phyloP scores from a whole-genome alignment of 2,888 invertebrate genomes.

The Cetonia aurata region DNA sequence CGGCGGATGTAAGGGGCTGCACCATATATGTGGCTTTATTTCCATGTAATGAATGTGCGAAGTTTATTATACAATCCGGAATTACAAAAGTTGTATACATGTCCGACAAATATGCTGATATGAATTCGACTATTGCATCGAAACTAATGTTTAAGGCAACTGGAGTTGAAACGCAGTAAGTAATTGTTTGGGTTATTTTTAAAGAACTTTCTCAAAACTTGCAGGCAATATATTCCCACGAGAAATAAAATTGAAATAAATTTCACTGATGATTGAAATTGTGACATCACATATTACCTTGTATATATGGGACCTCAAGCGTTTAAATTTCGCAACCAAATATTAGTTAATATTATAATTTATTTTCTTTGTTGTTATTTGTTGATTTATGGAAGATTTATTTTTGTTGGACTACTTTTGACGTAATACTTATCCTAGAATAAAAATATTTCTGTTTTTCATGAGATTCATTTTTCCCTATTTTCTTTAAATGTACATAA shows the following conservation, averaged over 20 bases:
- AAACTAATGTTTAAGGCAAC: constrained; percentile 86
- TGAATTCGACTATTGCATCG: constrained; percentile 79
- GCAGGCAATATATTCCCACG: constrained; percentile 76
- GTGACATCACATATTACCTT: too few relatives aligned
- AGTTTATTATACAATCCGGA: constrained; percentile 94
- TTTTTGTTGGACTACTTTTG: too few relatives aligned
- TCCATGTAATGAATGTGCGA: constrained; percentile 98
- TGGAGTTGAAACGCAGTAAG: constrained; percentile 77
- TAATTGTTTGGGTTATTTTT: constrained; percentile 42
- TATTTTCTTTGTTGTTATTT: too few relatives aligned
- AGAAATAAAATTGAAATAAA: constrained; percentile 76
- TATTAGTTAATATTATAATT: too few relatives aligned
- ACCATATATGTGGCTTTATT: constrained; percentile 91
- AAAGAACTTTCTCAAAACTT: constrained; percentile 47
- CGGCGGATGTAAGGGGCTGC: constrained; percentile 81
- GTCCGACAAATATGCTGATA: constrained; percentile 84
- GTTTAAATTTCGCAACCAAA: too few relatives aligned
- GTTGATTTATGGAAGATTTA: too few relatives aligned
- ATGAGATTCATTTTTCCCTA: too few relatives aligned
- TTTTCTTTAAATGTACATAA: too few relatives aligned
- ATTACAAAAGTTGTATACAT: constrained; percentile 84
- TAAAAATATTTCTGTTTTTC: too few relatives aligned
- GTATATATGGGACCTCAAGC: too few relatives aligned
- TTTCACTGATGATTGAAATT: too few relatives aligned
- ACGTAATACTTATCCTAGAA: too few relatives aligned